Base-by-base conservation (phyloP, 2,888 invertebrate species). In the Scaptomyza flava region DNA sequence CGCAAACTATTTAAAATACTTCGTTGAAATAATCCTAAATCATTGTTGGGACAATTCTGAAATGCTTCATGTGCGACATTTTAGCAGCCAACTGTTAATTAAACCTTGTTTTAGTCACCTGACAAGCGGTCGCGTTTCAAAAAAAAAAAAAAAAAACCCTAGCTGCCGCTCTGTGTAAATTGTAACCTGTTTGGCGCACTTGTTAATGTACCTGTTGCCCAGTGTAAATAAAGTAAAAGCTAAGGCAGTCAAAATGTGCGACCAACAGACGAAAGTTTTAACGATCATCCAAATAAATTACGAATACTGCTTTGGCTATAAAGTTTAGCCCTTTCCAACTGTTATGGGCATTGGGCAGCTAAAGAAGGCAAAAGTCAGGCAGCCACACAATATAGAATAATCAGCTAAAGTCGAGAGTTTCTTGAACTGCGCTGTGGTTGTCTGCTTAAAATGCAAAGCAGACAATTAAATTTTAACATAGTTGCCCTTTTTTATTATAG, bases 321-420 rank as follows among this genome's bases (percentile, higher is more conserved):
- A 74, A 71, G 38, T 9, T 52, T 38, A 52, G 8, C 6, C 30
- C 1, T 17, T 17, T 30, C 31, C 30, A 31, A 17, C 4, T 9
- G 30, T 30, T n/a, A 14, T 14, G 46, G 46, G 46, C 9, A n/a
- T 41, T 27, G 14, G 11, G 46, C 4, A 11, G 41, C n/a, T 8
- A 17, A 12, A 20, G 23, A 1, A 6, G 12, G 8, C 20, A 12
- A 3, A 31, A 6, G 3, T 27, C 27, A 27, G 27, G n/a, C 6
- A 38, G 31, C 14, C 20, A 54, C 12, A 41, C 42, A 20, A 64
- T 72, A 76, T 76, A 59, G 69, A 69, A 69, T 76, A 75, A 77
- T 78, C 72, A 78, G 60, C 58, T 38, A 68, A 56, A 62, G 58
- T 52, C 65, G 73, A 53, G 68, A 72, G 81, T 86, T 85, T 74